These are phyloP conservation scores for Rhaphigaster nebulosa DNA, from an alignment of 2,888 invertebrate genomes.

Conservation along the genomic window DNA sequence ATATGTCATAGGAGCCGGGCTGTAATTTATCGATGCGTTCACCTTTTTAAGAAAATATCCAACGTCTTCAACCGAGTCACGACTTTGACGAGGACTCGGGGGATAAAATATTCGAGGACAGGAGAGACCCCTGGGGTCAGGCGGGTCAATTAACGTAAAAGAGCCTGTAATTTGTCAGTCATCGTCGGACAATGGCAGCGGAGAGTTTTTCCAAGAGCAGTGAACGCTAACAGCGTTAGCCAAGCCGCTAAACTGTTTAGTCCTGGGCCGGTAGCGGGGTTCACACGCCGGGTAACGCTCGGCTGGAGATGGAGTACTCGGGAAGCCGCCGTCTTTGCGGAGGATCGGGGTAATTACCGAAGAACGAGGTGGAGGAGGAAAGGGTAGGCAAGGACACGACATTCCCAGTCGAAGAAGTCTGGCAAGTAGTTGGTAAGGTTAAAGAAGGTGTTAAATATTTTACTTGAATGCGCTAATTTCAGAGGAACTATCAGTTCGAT, in stretches of 20 bases:
- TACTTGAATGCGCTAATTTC: too few species aligned
- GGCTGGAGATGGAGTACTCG: background rate
- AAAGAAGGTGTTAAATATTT: too few species aligned
- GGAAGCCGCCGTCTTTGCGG: background rate
- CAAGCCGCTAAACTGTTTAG: slow-evolving; percentile 43
- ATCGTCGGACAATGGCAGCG: slow-evolving; percentile 39
- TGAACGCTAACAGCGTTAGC: slow-evolving; percentile 38
- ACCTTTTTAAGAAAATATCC: slow-evolving; percentile 32
- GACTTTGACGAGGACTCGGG: background rate
- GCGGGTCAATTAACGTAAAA: slow-evolving; percentile 45
- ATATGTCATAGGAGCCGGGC: slow-evolving; percentile 24
- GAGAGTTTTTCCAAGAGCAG: slow-evolving; percentile 44
- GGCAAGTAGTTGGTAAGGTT: too few species aligned
- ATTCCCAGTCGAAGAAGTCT: background rate
- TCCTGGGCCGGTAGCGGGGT: slow-evolving; percentile 10
- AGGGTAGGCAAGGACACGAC: background rate
- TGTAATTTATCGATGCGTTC: slow-evolving; percentile 33
- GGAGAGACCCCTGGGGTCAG: background rate
- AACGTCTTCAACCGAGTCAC: slow-evolving; percentile 7
- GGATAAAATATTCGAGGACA: slow-evolving; percentile 49
- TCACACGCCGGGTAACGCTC: slow-evolving; percentile 49
- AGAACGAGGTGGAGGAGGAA: background rate
- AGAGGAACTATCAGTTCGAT: too few species aligned
- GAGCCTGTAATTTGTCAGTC: slow-evolving; percentile 49
- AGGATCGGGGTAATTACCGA: background rate